phyloP scores from a whole-genome alignment of 2,113 vertebrate species.

The Daphoenositta chrysoptera region DNA sequence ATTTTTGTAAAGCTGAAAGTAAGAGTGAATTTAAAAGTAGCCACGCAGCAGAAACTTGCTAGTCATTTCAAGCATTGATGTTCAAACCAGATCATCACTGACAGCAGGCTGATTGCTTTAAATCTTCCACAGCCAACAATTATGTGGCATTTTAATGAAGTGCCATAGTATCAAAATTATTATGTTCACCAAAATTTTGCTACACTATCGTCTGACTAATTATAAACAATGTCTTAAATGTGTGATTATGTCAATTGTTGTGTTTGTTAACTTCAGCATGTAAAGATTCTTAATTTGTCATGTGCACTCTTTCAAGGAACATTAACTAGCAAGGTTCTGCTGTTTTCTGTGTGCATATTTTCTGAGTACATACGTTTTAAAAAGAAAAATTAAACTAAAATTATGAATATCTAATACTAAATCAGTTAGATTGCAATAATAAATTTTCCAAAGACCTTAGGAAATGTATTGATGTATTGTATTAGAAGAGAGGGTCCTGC shows the following conservation, averaged over 20 bases:
- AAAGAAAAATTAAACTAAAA: not conserved
- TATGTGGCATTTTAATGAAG: not conserved
- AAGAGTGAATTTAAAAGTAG: not conserved
- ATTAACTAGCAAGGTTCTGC: constrained; percentile 18
- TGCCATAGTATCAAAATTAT: not conserved
- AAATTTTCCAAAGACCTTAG: not conserved
- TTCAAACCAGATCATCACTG: not conserved
- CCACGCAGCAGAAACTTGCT: constrained; percentile 50
- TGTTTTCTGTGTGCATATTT: not conserved
- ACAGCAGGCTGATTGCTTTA: not conserved
- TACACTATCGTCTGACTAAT: not conserved
- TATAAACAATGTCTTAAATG: not conserved
- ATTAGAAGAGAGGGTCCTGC: no score
- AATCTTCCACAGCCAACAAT: not conserved
- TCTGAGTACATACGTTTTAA: not conserved
- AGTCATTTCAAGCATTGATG: not conserved
- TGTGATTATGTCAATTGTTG: not conserved
- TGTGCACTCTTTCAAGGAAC: not conserved
- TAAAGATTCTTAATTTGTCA: not conserved
- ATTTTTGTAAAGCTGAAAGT: constrained; percentile 17
- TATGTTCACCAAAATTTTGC: not conserved
- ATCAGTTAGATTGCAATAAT: not conserved
- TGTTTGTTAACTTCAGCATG: not conserved
- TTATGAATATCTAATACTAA: not conserved
- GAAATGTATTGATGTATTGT: no score